phyloP scores from a whole-genome alignment of 2,797 vertebrate species.

The Brotula barbata region DNA sequence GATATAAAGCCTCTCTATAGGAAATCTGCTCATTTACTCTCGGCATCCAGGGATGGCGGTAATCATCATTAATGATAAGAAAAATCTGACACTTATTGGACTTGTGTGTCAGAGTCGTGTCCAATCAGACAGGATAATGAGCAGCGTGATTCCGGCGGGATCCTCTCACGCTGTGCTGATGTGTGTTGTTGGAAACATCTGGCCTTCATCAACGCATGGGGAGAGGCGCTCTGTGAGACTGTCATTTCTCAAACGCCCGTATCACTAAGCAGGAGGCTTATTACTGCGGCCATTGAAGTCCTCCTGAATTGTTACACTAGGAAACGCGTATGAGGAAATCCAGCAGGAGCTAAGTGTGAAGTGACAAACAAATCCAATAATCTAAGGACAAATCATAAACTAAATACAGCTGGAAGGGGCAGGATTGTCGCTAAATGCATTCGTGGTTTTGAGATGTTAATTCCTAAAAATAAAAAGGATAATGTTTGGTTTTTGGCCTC shows the following conservation, averaged over 20 bases:
- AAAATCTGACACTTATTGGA: slow-evolving; percentile 51
- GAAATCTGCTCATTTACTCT: slow-evolving; percentile 34
- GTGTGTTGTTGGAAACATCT: slow-evolving; percentile 56
- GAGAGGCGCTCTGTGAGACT: slow-evolving; percentile 33
- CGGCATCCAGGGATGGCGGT: slow-evolving; percentile 19
- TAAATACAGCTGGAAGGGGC: slow-evolving; percentile 41
- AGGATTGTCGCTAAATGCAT: slow-evolving; percentile 31
- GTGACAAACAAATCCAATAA: slow-evolving; percentile 29
- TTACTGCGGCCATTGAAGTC: slow-evolving; percentile 22
- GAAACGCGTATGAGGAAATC: slow-evolving; percentile 27
- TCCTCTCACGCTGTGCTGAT: slow-evolving; percentile 25
- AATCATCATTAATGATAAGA: slow-evolving; percentile 40
- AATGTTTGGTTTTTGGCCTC: slow-evolving; percentile 13
- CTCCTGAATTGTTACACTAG: slow-evolving; percentile 20
- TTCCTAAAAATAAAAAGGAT: slow-evolving; percentile 52
- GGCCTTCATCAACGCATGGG: slow-evolving; percentile 47
- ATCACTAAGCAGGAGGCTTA: slow-evolving; percentile 24
- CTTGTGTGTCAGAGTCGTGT: slow-evolving; percentile 42
- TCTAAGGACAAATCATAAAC: slow-evolving; percentile 35
- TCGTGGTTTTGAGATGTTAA: slow-evolving; percentile 43
- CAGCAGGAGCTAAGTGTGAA: slow-evolving; percentile 35
- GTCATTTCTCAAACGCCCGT: slow-evolving; percentile 30
- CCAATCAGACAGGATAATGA: slow-evolving; percentile 61
- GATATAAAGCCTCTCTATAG: slow-evolving; percentile 10
- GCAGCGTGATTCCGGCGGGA: slow-evolving; percentile 40